Conservation (phyloP, 2,888 invertebrate species). For the Spisula solida region DNA sequence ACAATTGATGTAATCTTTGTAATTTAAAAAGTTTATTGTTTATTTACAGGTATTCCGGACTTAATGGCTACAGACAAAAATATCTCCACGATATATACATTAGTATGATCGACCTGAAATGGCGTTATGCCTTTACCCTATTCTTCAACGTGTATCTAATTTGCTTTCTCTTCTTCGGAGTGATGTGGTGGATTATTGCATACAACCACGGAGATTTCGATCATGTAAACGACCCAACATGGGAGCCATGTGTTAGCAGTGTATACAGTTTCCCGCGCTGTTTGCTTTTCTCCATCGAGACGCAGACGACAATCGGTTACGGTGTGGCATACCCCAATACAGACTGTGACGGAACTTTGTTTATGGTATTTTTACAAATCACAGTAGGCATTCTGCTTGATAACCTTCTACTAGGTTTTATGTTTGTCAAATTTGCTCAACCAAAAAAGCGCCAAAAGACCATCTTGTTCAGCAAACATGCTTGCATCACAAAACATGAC, state of each 20-base stretch:
- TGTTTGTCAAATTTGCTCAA: constrained; percentile 97
- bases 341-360: constrained; percentile 96
- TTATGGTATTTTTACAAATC: constrained; percentile 96
- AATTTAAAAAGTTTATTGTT: background rate
- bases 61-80: constrained; percentile 93
- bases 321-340: constrained; percentile 95
- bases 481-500: constrained; percentile 92
- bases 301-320: constrained; percentile 98
- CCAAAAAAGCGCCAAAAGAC: constrained; percentile 97
- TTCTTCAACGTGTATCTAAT: constrained; percentile 95
- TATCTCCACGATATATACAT: constrained; percentile 93
- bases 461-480: constrained; percentile 95
- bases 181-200: constrained; percentile 87
- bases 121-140: constrained; percentile 94
- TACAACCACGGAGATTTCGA: constrained; percentile 87
- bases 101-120: constrained; percentile 97
- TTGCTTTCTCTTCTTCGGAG: constrained; percentile 95
- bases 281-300: constrained; percentile 98
- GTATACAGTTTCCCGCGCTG: constrained; percentile 96
- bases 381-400: constrained; percentile 94
- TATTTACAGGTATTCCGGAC: constrained; percentile 92
- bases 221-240: constrained; percentile 76
- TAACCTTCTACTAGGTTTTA: constrained; percentile 92
- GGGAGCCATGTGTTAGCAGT: constrained; percentile 89
- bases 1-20: too few species aligned